Evolutionary conservation across 2,113 vertebrate genomes (phyloP), one percentile per base, ranked within the genome.

Genomic region (Anolis sagrei): DNA sequence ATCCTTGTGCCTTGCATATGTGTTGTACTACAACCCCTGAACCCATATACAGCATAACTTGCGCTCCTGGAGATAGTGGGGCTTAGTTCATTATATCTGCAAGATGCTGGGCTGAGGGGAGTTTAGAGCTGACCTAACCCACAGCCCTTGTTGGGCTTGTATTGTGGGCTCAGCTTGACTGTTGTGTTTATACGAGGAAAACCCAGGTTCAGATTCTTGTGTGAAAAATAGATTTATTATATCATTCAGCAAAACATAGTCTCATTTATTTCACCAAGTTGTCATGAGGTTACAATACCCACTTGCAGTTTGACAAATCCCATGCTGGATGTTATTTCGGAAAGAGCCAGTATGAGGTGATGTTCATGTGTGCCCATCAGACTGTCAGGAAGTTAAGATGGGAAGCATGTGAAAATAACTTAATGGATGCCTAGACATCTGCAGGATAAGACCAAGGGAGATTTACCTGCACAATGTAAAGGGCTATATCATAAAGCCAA

Each of bases 381-480:
- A 25, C n/a, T 72, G 49, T 58, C 21, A 54, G 69, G 32, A 32
- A 82, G 70, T 62, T n/a, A 72, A 58, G 51, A 82, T 66, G 11
- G 23, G 14, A 82, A 54, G 0, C 14, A 66, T 66, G 25, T 29
- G 25, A 44, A 39, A 62, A n/a, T 21, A 21, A 83, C 62, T 9
- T 27, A 6, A 58, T 58, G 54, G 18, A 18, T 58, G 54, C 54
- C 54, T 58, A 58, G 54, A 58, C 54, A 58, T 58, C 54, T 58
- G 54, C 16, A 58, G 54, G 3, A 18, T 58, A 13, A 36, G 48
- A 79, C 25, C 23, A 1, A 39, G 18, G 76, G 36, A 58, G 36
- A 4, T 0, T 0, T 34, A 0, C 0, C 0, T 16, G 68, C 61
- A 70, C 25, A 18, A 61, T 13, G 18, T 25, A 11, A 3, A 2